Evolutionary conservation across 2,888 invertebrate genomes (phyloP), one percentile per base, ranked within the genome.

Genomic region (Pristionchus arcanus): DNA sequence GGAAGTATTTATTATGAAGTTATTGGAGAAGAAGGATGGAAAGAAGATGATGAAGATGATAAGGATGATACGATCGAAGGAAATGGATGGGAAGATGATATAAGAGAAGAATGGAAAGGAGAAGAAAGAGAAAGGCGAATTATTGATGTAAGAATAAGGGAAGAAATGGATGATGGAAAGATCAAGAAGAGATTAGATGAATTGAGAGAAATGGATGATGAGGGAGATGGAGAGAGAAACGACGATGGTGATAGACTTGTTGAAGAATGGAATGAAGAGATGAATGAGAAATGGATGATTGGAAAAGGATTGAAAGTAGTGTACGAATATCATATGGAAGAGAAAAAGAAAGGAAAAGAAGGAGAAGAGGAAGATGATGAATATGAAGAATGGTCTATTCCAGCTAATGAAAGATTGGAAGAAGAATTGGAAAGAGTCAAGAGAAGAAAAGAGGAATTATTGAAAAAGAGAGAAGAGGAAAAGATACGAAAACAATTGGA

Each of bases 1-100:
- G 92, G 92, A 15, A 68, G 90, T 5, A 86, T 92, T 55, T 91
- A 91, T 90, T 91, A 90, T 84, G 87, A 89, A 84, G 28, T 19
- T 9, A n/a, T 87, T 31, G 86, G 59, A 53, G 90, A 89, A 13
- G 71, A 90, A 53, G 90, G 71, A 59, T 68, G 34, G 59, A 81
- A 89, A 5, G 77, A 83, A 16, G 84, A 87, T 7, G 89, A 89
- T 25, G 31, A 59, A 28, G 49, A 85, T 53, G 49, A 86, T 90
- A n/a, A 21, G 11, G 66, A 77, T 66, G 49, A 86, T 90, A n/a
- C 15, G 25, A 19, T 89, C 89, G 90, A 88, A 85, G 87, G 34
- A 91, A 89, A 90, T 74, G 77, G 63, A 55, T 77, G 90, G 59
- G 37, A 37, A 53, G 89, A 90, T 55, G 89, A 86, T 59, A 42